Percentiles rank a stretch among this genome's conserved stretches.
Evolutionary conservation across 2,888 invertebrate species (phyloP).

Genomic region (Omphaloscelis lunosa): DNA sequence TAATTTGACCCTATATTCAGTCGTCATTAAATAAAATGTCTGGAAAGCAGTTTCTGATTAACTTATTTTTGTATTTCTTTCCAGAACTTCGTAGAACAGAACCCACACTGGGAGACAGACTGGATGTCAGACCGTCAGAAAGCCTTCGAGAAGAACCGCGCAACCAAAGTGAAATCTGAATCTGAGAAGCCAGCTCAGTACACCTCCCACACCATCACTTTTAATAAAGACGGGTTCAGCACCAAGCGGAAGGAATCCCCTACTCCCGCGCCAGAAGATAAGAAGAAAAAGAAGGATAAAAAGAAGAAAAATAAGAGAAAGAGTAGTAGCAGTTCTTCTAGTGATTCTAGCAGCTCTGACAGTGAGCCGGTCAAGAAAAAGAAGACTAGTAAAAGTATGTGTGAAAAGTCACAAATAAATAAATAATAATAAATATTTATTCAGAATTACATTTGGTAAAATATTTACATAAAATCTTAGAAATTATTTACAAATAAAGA

Average conservation of each 20-base stretch:
- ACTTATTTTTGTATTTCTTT: constrained; percentile 41
- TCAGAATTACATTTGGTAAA: not conserved
- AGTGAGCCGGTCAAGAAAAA: constrained; percentile 90
- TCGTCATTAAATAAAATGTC: not conserved
- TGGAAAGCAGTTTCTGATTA: not conserved
- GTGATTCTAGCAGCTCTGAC: constrained; percentile 77
- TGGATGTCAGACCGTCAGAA: constrained; percentile 96
- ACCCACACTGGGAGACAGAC: constrained; percentile 96
- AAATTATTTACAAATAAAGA: not conserved
- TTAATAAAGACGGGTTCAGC: constrained; percentile 88
- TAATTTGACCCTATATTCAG: not conserved
- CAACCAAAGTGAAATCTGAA: constrained; percentile 74
- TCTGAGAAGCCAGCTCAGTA: constrained; percentile 77
- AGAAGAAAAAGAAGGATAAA: constrained; percentile 84
- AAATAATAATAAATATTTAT: not conserved
- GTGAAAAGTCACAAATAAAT: not conserved
- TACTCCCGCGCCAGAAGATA: constrained; percentile 76
- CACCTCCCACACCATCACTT: constrained; percentile 87
- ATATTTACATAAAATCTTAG: not conserved
- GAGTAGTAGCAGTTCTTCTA: constrained; percentile 78
- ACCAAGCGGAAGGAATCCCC: constrained; percentile 80
- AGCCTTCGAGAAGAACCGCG: constrained; percentile 90
- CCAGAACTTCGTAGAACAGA: constrained; percentile 95
- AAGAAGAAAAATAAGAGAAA: constrained; percentile 90
- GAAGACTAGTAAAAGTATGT: constrained; percentile 81